These are phyloP conservation scores for Helogale parvula DNA, from an alignment of 2,113 vertebrate species.

Conservation along the genomic window DNA sequence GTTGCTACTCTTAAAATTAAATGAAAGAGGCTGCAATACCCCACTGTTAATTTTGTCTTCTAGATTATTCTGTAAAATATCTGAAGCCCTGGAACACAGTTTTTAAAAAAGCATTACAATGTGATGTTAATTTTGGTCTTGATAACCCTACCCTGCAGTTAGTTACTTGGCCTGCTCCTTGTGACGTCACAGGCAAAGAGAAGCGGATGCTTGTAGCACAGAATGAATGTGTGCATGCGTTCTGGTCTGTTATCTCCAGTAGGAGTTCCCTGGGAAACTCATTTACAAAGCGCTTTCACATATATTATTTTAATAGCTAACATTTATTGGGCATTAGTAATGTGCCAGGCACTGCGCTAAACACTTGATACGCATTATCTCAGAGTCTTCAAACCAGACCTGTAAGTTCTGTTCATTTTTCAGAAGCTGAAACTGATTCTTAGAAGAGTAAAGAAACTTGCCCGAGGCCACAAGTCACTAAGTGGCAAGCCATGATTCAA, in stretches of 20 bases:
- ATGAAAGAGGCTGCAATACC: conserved; percentile 44
- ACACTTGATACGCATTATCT: neutral
- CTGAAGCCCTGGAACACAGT: neutral
- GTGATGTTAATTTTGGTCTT: neutral
- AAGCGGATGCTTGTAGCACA: fast-evolving
- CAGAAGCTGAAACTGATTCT: neutral
- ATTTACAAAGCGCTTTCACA: neutral
- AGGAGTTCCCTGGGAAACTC: neutral
- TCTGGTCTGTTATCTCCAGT: neutral
- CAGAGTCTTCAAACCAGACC: neutral
- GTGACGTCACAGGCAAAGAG: neutral
- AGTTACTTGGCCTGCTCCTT: neutral
- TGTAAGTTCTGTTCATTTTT: neutral
- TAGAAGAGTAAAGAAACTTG: neutral
- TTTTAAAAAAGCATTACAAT: neutral
- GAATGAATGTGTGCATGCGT: neutral
- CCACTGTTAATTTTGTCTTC: conserved; percentile 49
- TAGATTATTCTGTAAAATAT: conserved; percentile 43
- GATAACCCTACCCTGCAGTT: neutral
- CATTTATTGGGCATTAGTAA: neutral
- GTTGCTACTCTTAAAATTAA: conserved; percentile 66
- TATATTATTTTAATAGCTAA: neutral
- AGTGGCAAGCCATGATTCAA: neutral
- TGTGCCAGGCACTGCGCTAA: neutral
- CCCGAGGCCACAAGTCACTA: neutral